phyloP scores from a whole-genome alignment of 2,113 vertebrate species.

The Petroica traversi region DNA sequence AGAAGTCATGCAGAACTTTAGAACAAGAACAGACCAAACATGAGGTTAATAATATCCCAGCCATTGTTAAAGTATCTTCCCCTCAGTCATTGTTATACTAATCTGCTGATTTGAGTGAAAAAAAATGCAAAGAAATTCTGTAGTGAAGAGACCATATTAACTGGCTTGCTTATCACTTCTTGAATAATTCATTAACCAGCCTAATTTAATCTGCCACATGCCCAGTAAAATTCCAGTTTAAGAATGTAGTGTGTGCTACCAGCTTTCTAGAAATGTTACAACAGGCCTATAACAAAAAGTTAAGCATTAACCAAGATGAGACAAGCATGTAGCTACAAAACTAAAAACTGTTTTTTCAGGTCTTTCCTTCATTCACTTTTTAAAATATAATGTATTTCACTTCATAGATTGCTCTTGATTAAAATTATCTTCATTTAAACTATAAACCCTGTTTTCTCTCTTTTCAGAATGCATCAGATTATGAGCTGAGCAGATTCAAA shows the following conservation, averaged over 20 bases:
- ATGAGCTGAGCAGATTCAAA: conserved; percentile 79
- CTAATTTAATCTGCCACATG: not conserved
- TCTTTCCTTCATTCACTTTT: not conserved
- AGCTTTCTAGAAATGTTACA: conserved; percentile 14
- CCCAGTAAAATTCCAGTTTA: conserved; percentile 7
- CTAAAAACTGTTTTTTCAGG: not conserved
- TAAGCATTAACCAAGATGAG: conserved; percentile 53
- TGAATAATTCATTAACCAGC: conserved; percentile 55
- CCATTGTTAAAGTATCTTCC: not conserved
- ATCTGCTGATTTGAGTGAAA: not conserved
- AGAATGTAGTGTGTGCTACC: not conserved
- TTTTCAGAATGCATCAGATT: conserved; percentile 75
- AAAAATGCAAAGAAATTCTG: not conserved
- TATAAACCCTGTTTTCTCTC: not conserved
- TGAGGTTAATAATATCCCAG: not conserved
- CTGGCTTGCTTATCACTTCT: not conserved
- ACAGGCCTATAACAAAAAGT: conserved; percentile 12
- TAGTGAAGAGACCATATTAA: not conserved
- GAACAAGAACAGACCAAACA: not conserved
- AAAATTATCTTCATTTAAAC: not conserved
- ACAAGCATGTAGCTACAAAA: not conserved
- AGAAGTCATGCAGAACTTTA: not conserved
- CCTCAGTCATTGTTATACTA: not conserved
- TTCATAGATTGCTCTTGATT: not conserved
- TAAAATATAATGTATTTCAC: not conserved